Base-by-base conservation (phyloP, 2,797 vertebrate genomes). In the Melanotaenia boesemani region DNA sequence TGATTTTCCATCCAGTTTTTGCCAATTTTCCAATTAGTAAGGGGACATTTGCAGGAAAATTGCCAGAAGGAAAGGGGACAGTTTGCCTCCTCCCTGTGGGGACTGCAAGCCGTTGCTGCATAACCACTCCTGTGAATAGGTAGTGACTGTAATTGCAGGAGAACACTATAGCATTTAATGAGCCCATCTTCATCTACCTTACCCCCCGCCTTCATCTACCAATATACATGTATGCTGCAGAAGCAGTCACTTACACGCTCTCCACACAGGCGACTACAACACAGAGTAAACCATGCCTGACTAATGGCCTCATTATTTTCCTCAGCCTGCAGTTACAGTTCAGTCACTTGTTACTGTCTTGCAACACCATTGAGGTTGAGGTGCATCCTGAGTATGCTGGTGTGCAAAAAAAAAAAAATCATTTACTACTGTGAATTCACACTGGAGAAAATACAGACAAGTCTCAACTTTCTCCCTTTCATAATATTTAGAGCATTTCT, bases 81-180 rank as follows among this genome's bases (percentile, higher is more conserved):
- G 74, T 88, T 71, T 86, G 82, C 68, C 60, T 52, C 44, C 84
- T 52, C 56, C 78, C 70, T 86, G 77, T 86, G 89, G 54, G 89
- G 80, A 63, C 77, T 13, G 83, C 85, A 75, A 82, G 77, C 86
- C 32, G 54, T 84, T 76, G 48, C 74, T 26, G 89, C 86, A 80
- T 80, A 90, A 83, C 85, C 80, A 77, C 84, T 88, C 88, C 88
- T 89, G 90, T 81, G 82, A 83, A 76, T 85, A 88, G 88, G 82
- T 82, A 86, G 87, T 87, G 86, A 86, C 74, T 78, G 87, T 79
- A 66, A 77, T 48, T 68, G 70, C 86, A 91, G 90, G 88, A 90
- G 84, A 84, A 87, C 87, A 89, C 83, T 86, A 90, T 92, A 92
- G 91, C 91, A 94, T 94, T 94, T 93, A 93, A 85, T 74, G 81